Evolutionary conservation across 2,888 invertebrate genomes (phyloP).

Genomic region (Therioaphis trifolii): DNA sequence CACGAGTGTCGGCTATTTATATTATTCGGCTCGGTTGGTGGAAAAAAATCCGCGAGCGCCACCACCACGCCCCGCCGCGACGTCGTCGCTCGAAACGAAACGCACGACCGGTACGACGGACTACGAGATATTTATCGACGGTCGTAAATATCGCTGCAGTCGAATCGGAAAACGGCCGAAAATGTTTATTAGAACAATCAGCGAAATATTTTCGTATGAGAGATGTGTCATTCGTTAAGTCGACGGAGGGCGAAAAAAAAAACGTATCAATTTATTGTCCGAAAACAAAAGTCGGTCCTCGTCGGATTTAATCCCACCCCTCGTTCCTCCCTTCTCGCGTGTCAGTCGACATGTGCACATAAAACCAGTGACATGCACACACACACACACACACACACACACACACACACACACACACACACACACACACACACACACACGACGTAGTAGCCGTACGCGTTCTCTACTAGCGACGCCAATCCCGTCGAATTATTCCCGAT

Average conservation of each 20-base stretch:
- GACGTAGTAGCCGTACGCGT: constrained; percentile 12
- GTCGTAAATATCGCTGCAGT: constrained; percentile 7
- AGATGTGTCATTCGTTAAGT: constrained; percentile 4
- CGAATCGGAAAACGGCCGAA: background rate
- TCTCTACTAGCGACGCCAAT: constrained; percentile 11
- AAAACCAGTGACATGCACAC: too few relatives aligned
- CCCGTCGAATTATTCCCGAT: constrained; percentile 50
- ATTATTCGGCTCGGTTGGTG: too few relatives aligned
- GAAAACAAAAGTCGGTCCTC: constrained; percentile 17
- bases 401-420: too few relatives aligned
- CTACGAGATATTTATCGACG: background rate
- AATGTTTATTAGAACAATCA: background rate
- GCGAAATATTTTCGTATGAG: constrained; percentile 10
- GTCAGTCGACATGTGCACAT: background rate
- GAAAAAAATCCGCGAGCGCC: too few relatives aligned
- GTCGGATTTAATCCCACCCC: constrained; percentile 30
- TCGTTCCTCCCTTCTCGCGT: background rate
- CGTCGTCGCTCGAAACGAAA: background rate
- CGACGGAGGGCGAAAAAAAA: constrained; percentile 4
- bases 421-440: too few relatives aligned
- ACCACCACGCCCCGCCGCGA: too few relatives aligned
- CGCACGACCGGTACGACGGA: too few relatives aligned
- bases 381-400: too few relatives aligned
- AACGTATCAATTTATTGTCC: background rate
- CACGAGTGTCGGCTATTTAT: too few relatives aligned